Evolutionary conservation across 2,888 invertebrate genomes (phyloP).

Genomic region (Palloptera scutellata): DNA sequence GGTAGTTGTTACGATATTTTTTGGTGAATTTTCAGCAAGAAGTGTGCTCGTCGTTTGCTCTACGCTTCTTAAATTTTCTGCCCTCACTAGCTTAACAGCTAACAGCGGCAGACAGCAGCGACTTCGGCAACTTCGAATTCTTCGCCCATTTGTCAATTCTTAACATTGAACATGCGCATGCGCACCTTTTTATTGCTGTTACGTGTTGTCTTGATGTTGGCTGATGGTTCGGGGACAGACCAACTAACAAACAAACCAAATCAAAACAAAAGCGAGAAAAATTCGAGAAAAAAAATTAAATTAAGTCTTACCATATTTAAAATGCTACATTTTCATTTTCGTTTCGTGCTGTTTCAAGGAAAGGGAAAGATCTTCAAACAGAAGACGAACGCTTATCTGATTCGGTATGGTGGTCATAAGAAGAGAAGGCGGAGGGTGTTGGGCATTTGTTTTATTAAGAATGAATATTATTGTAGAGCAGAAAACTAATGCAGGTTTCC

Average conservation of each 20-base stretch:
- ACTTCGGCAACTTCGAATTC: neutral
- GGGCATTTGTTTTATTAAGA: too few relatives aligned
- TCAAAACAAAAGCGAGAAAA: slow-evolving; percentile 54
- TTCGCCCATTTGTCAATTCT: slow-evolving; percentile 41
- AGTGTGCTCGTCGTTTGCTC: neutral
- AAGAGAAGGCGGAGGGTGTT: too few relatives aligned
- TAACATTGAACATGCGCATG: slow-evolving; percentile 40
- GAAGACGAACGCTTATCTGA: too few relatives aligned
- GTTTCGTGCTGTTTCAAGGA: neutral
- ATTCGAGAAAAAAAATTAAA: slow-evolving; percentile 11
- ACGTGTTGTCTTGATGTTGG: slow-evolving; percentile 46
- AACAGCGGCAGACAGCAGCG: too few relatives aligned
- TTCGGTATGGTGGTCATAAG: too few relatives aligned
- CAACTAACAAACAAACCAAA: too few relatives aligned
- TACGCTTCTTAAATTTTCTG: too few relatives aligned
- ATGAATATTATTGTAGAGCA: neutral
- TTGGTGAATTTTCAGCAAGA: neutral
- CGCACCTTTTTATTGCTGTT: slow-evolving; percentile 59
- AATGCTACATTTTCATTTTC: neutral
- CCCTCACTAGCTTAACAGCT: too few relatives aligned
- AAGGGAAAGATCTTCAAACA: neutral
- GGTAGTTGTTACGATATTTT: slow-evolving; percentile 1
- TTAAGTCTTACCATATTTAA: slow-evolving; percentile 10
- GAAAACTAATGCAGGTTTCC: neutral
- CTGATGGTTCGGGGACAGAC: too few relatives aligned